phyloP scores from a whole-genome alignment of 30 jellyfish, hydroid and myxozoan species.

The Aurelia sp. region DNA sequence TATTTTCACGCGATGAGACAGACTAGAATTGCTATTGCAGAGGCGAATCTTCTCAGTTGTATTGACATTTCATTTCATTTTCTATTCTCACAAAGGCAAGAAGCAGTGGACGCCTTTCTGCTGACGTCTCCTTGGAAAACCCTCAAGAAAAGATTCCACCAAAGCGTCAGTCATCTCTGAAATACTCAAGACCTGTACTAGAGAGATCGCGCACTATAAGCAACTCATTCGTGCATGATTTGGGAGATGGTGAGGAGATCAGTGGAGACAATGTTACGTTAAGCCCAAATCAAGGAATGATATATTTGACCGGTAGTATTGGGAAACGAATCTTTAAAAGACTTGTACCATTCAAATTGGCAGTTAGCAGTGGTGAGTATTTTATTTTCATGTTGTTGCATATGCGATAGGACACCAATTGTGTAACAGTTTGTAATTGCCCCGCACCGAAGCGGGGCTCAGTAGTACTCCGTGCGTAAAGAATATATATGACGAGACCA shows the following conservation, averaged over 20 bases:
- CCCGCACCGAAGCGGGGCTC: too few relatives aligned
- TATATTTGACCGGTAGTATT: slow-evolving; percentile 84
- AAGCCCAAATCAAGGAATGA: slow-evolving; percentile 86
- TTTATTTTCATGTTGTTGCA: too few relatives aligned
- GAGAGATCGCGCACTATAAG: slow-evolving; percentile 96
- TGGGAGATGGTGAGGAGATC: slow-evolving; percentile 92
- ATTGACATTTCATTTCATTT: background rate
- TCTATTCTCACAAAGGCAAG: background rate
- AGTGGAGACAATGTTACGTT: slow-evolving; percentile 82
- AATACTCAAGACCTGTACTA: slow-evolving; percentile 79
- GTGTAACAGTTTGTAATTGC: too few relatives aligned
- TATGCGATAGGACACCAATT: too few relatives aligned
- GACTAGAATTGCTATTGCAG: too few relatives aligned
- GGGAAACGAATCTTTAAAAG: slow-evolving; percentile 85
- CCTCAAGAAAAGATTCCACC: slow-evolving; percentile 19
- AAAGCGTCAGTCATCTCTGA: slow-evolving; percentile 66
- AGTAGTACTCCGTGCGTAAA: too few relatives aligned
- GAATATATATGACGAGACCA: too few relatives aligned
- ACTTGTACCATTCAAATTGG: slow-evolving; percentile 92
- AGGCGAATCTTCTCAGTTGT: too few relatives aligned
- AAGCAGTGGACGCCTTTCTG: slow-evolving; percentile 16
- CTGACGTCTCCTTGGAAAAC: slow-evolving; percentile 37
- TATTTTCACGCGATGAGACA: too few relatives aligned
- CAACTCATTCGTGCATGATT: slow-evolving; percentile 83
- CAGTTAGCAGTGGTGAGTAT: slow-evolving; percentile 49